A percentile compares a stretch with the other conserved stretches of the same genome.
phyloP scores from a whole-genome alignment of 1,140 invertebrate genomes.

The Berghia stephanieae region DNA sequence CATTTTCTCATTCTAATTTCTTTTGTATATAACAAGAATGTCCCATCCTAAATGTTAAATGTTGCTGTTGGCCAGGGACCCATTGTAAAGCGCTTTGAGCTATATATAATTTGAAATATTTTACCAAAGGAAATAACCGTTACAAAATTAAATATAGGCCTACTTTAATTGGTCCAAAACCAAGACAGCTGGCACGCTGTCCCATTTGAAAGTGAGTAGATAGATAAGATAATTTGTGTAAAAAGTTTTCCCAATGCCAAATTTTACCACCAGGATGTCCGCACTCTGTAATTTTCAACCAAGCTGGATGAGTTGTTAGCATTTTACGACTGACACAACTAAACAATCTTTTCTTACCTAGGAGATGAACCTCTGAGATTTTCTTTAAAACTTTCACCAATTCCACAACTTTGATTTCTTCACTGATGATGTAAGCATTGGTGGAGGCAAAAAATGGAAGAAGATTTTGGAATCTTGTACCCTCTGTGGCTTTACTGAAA shows the following conservation, averaged over 20 bases:
- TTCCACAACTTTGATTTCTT: slow-evolving; percentile 23
- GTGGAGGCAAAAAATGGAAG: slow-evolving; percentile 24
- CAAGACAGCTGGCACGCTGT: background rate
- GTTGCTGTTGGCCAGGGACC: no score
- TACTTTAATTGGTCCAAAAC: background rate
- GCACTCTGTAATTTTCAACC: background rate
- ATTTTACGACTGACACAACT: no score
- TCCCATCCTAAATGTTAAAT: no score
- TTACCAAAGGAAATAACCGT: no score
- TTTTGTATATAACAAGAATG: no score
- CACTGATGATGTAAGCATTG: slow-evolving; percentile 32
- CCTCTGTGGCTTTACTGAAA: slow-evolving; percentile 32
- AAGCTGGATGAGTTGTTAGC: no score
- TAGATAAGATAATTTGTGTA: background rate
- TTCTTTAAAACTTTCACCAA: slow-evolving; percentile 30
- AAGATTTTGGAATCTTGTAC: slow-evolving; percentile 32
- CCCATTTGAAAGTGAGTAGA: background rate
- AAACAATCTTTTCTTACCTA: slow-evolving; percentile 40
- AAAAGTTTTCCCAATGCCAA: background rate
- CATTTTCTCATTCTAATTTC: no score
- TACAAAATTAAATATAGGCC: background rate
- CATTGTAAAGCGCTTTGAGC: no score
- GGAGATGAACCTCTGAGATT: slow-evolving; percentile 33
- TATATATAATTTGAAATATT: no score
- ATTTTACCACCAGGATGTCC: background rate